phyloP scores from a whole-genome alignment of 2,888 invertebrate species.

The Campaea margaritaria region DNA sequence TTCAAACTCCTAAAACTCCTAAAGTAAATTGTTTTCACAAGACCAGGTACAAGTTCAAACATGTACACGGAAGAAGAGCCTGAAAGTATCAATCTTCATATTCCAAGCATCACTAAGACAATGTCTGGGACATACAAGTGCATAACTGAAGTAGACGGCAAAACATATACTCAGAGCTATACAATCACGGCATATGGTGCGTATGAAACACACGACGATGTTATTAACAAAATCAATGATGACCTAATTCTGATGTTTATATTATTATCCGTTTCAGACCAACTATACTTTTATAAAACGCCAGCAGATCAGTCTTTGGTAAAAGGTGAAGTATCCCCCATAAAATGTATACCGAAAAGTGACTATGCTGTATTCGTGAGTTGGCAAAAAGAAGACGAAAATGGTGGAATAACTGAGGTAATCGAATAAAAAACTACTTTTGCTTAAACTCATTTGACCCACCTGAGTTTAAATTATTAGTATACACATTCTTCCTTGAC shows the following conservation, averaged over 20 bases:
- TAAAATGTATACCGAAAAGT: slow-evolving; percentile 64
- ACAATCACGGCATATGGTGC: slow-evolving; percentile 68
- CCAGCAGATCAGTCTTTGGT: slow-evolving; percentile 56
- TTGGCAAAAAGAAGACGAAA: slow-evolving; percentile 61
- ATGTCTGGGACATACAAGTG: slow-evolving; percentile 70
- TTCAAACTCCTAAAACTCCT: slow-evolving; percentile 47
- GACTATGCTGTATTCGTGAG: slow-evolving; percentile 53
- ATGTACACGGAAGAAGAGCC: slow-evolving; percentile 61
- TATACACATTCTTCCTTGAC: too few species aligned
- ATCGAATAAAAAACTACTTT: slow-evolving; percentile 9
- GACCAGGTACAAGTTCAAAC: slow-evolving; percentile 74
- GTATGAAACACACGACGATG: slow-evolving; percentile 41
- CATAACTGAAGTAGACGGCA: slow-evolving; percentile 55
- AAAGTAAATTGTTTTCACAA: slow-evolving; percentile 73
- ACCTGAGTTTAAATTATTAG: too few species aligned
- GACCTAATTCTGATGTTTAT: slow-evolving; percentile 7
- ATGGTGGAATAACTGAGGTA: slow-evolving; percentile 50
- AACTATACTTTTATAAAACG: slow-evolving; percentile 58
- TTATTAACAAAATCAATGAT: slow-evolving; percentile 17
- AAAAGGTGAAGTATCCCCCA: slow-evolving; percentile 55
- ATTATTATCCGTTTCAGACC: slow-evolving; percentile 53
- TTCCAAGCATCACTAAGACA: slow-evolving; percentile 60
- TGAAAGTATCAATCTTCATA: slow-evolving; percentile 59
- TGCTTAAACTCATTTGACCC: too few species aligned
- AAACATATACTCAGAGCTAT: slow-evolving; percentile 48